Evolutionary conservation across 1,140 invertebrate species (phyloP), one percentile per base, ranked within the genome.

Genomic region (Patella vulgata): DNA sequence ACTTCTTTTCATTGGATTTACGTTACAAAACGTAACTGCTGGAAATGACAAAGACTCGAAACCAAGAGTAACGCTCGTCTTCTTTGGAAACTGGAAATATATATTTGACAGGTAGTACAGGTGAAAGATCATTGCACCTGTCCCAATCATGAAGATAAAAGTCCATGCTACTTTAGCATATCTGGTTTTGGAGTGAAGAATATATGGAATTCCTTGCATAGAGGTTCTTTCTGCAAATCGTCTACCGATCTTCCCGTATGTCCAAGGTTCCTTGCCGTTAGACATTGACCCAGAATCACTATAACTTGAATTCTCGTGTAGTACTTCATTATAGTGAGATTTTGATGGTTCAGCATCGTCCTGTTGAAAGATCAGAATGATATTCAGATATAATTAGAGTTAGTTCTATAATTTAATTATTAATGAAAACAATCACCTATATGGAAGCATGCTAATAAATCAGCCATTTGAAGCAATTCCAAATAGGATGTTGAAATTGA

Each of bases 11-110:
- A 75, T 27, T 3, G 70, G 66, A 53, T 77, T 77, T 25, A 71
- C 54, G 46, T 77, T 77, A 58, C 75, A 77, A 46, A 77, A 59
- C 14, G 75, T 75, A 11, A 77, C 63, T 12, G 75, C 73, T 1
- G 75, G 75, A 55, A 75, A 75, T 3, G 39, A 27, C 23, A 77
- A 54, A 23, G 58, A 53, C 12, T 61, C 44, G 33, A 71, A 74
- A 11, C 59, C 57, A 17, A 74, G 52, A 2, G 23, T 40, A 14
- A 74, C 36, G 46, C 59, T 56, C 43, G 68, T 63, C 19, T 56
- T 31, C 28, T 62, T 64, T 19, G 68, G 68, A 19, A 46, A 73
- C 23, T 27, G 21, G 40, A 59, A 65, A 30, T 54, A 73, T 33
- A 59, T 62, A 28, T 47, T 30, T 4, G 33, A 59, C 14, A 64